Evolutionary conservation across 2,888 invertebrate genomes (phyloP).

Genomic region (Vesta saturnalis): DNA sequence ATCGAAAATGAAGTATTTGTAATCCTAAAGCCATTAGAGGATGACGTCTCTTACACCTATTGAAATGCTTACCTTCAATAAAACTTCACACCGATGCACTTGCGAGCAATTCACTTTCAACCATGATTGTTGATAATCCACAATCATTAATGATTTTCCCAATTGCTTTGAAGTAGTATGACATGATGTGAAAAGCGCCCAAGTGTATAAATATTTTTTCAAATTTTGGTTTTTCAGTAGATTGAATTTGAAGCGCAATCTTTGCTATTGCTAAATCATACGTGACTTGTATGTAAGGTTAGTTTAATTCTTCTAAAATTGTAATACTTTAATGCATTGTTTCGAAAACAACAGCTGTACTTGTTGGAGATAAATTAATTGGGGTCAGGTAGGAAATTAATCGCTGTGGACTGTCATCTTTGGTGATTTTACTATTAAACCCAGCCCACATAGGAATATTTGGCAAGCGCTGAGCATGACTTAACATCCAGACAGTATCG

Average conservation of each 20-base stretch:
- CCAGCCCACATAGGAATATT: no score
- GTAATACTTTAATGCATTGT: constrained; percentile 31
- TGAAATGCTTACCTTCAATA: constrained; percentile 48
- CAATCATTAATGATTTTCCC: no score
- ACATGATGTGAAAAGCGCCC: constrained; percentile 42
- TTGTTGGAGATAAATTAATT: constrained; percentile 51
- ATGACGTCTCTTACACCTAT: constrained; percentile 47
- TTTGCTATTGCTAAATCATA: constrained; percentile 50
- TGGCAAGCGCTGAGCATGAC: neutral
- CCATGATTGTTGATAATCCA: no score
- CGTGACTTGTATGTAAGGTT: constrained; percentile 40
- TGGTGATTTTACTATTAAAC: neutral
- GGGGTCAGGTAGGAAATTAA: constrained; percentile 48
- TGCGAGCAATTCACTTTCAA: no score
- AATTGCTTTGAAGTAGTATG: no score
- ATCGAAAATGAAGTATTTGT: neutral
- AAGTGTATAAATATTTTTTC: constrained; percentile 48
- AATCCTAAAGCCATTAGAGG: constrained; percentile 30
- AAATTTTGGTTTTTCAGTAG: constrained; percentile 35
- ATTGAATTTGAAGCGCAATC: constrained; percentile 45
- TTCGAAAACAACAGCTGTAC: constrained; percentile 36
- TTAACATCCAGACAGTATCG: neutral
- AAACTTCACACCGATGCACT: constrained; percentile 45
- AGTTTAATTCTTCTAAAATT: constrained; percentile 29
- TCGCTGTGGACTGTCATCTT: constrained; percentile 43